Conservation (phyloP, 2,113 vertebrate genomes). For the Anhinga rufa region DNA sequence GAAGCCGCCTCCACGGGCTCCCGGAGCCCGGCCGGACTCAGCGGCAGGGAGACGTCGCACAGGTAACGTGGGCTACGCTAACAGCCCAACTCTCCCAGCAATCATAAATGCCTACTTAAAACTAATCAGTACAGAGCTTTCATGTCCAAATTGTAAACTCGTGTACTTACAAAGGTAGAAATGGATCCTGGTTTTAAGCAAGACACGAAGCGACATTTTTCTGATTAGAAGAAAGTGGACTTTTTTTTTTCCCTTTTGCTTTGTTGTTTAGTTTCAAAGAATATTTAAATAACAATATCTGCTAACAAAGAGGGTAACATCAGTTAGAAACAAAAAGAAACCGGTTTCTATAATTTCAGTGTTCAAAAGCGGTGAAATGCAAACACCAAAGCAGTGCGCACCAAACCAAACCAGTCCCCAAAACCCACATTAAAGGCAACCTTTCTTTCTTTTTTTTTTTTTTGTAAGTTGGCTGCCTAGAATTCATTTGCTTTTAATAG, state of each 20-base stretch:
- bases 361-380: conserved; percentile 28
- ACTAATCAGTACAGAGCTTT: not conserved
- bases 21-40: not conserved
- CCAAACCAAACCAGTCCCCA: conserved; percentile 21
- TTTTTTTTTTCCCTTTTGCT: not conserved
- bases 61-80: accelerated
- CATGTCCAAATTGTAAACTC: not conserved
- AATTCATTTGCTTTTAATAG: not conserved
- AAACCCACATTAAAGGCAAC: conserved; percentile 55
- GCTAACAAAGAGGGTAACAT: conserved; percentile 30
- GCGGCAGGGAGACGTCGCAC: accelerated
- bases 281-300: conserved; percentile 39
- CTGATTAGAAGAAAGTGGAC: not conserved
- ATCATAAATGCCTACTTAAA: not conserved
- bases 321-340: conserved; percentile 41
- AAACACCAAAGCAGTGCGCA: conserved; percentile 25
- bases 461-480: not conserved
- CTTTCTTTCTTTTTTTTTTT: not conserved
- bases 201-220: not conserved
- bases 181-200: not conserved
- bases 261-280: conserved; percentile 49
- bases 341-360: not conserved
- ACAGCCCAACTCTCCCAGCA: not conserved
- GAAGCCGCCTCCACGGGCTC: accelerated
- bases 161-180: not conserved